These are phyloP conservation scores for Trematomus loennbergii DNA, from an alignment of 2,113 vertebrate genomes.

Conservation along the genomic window DNA sequence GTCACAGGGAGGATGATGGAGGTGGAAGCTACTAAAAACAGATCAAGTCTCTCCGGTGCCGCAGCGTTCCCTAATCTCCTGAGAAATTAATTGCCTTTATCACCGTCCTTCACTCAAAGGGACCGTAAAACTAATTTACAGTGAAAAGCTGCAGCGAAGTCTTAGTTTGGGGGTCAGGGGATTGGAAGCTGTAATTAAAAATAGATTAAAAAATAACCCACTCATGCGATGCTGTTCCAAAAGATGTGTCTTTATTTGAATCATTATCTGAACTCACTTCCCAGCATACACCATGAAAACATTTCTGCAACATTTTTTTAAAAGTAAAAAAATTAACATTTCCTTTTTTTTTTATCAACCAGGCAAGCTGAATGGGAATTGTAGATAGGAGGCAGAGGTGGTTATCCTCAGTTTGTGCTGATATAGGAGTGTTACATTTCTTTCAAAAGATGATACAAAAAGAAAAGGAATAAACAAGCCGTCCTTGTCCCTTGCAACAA, in stretches of 20 bases:
- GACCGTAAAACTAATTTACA: neutral
- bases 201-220: neutral
- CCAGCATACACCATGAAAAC: constrained; percentile 56
- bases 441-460: constrained; percentile 15
- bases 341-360: constrained; percentile 17
- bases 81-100: constrained; percentile 51
- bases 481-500: constrained; percentile 5
- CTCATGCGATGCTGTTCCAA: constrained; percentile 36
- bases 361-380: constrained; percentile 54
- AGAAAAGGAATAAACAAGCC: constrained; percentile 12
- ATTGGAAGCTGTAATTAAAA: constrained; percentile 30
- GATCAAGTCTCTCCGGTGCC: constrained; percentile 42
- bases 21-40: constrained; percentile 64
- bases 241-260: constrained; percentile 66
- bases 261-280: constrained; percentile 40
- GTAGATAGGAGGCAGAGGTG: constrained; percentile 20
- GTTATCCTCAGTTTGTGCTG: constrained; percentile 70
- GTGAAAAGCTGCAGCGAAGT: constrained; percentile 4
- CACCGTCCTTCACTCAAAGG: constrained; percentile 19
- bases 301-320: constrained; percentile 51
- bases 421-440: constrained; percentile 54
- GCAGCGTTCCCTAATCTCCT: constrained; percentile 16
- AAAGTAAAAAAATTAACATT: constrained; percentile 60
- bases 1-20: constrained; percentile 53
- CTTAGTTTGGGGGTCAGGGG: neutral